Percentiles rank a stretch among this genome's conserved stretches.
phyloP scores from a whole-genome alignment of 2,113 vertebrate genomes.

The Lates calcarifer region DNA sequence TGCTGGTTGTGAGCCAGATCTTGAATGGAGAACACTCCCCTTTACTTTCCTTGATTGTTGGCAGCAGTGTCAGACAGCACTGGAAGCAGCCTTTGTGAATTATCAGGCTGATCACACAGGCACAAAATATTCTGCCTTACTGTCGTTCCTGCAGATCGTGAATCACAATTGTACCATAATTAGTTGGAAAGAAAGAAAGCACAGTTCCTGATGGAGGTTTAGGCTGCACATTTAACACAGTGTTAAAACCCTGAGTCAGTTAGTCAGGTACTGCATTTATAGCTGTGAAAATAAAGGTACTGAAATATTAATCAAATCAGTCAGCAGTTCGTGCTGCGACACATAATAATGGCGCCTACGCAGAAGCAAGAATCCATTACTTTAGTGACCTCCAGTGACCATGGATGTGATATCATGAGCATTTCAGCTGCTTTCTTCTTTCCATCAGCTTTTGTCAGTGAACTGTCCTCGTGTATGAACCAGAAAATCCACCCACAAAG shows the following conservation, averaged over 20 bases:
- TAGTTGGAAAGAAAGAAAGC: too few species aligned
- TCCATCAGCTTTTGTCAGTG: too few species aligned
- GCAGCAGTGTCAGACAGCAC: constrained; percentile 9
- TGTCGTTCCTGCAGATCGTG: not conserved
- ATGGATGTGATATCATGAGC: not conserved
- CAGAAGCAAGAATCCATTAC: not conserved
- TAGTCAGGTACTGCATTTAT: not conserved
- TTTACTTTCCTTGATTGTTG: constrained; percentile 66
- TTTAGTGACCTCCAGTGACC: not conserved
- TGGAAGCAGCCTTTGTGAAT: constrained; percentile 20
- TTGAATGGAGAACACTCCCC: constrained; percentile 3
- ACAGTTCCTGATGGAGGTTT: not conserved
- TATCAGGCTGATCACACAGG: constrained; percentile 27
- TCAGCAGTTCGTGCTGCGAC: too few species aligned
- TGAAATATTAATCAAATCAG: not conserved
- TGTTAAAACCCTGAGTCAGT: too few species aligned
- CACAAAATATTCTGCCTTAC: not conserved
- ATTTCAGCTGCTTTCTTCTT: too few species aligned
- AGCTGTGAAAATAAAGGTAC: too few species aligned
- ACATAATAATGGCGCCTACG: not conserved
- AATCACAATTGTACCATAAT: not conserved
- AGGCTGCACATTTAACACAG: too few species aligned
- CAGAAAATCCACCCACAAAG: too few species aligned
- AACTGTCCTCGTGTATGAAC: too few species aligned
- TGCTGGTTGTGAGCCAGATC: constrained; percentile 33